A percentile compares a stretch with the other conserved stretches of the same genome.
Conservation (phyloP, 2,888 invertebrate species). For the Belgica antarctica region DNA sequence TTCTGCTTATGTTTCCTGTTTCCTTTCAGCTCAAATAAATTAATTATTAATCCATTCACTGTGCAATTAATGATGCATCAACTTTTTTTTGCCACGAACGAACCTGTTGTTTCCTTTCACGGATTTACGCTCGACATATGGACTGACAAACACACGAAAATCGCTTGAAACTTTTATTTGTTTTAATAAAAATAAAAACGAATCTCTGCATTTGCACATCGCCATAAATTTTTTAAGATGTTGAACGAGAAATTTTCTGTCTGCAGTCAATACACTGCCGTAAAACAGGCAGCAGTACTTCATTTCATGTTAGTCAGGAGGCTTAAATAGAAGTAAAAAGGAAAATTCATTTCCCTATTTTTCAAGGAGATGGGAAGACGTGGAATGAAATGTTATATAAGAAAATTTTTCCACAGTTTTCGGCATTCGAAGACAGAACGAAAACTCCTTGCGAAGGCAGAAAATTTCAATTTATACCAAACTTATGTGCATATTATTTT, state of each 20-base stretch:
- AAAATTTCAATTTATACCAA: conserved; percentile 40
- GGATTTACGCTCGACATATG: neutral
- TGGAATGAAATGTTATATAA: neutral
- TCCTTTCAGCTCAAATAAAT: conserved; percentile 6
- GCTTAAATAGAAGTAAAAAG: neutral
- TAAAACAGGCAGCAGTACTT: neutral
- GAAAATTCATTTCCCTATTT: neutral
- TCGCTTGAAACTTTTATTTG: neutral
- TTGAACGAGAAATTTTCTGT: neutral
- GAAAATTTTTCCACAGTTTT: neutral
- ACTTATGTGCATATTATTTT: conserved; percentile 18
- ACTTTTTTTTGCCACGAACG: too few relatives aligned
- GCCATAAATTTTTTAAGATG: conserved; percentile 8
- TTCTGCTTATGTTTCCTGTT: too few relatives aligned
- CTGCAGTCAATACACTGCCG: neutral
- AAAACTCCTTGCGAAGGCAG: conserved; percentile 34
- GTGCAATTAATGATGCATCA: neutral
- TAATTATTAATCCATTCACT: neutral
- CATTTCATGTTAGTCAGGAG: neutral
- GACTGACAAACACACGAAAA: too few relatives aligned
- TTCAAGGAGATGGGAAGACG: neutral
- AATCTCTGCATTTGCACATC: conserved; percentile 15
- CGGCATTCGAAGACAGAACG: neutral
- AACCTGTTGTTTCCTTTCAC: conserved; percentile 4
- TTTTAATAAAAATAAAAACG: conserved; percentile 14